These are phyloP conservation scores for Drosophila eohydei DNA, from an alignment of 2,888 invertebrate species.

Conservation along the genomic window DNA sequence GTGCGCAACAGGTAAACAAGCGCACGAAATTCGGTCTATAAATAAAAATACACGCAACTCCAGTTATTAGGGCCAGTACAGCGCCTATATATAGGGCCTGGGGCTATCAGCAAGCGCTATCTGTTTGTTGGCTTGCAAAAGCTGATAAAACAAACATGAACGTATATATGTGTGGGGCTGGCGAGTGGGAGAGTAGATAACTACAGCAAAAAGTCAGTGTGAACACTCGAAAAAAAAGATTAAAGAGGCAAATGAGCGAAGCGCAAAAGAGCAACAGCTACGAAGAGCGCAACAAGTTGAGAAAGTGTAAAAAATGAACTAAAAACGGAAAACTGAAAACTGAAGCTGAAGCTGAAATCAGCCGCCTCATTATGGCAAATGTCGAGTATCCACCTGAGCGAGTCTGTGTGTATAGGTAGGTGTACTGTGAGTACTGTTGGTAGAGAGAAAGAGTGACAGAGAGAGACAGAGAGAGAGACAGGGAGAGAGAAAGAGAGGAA, in stretches of 20 bases:
- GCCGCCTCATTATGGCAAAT: slow-evolving; percentile 63
- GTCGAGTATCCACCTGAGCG: slow-evolving; percentile 38
- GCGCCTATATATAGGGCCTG: slow-evolving; percentile 13
- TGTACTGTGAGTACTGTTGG: slow-evolving; percentile 20
- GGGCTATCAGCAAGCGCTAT: slow-evolving; percentile 67
- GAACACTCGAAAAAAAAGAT: slow-evolving; percentile 21
- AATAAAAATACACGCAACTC: slow-evolving; percentile 51
- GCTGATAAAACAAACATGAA: slow-evolving; percentile 66
- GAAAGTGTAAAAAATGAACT: slow-evolving; percentile 37
- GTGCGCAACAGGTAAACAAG: slow-evolving; percentile 67
- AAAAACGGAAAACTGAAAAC: slow-evolving; percentile 34
- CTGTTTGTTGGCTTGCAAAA: slow-evolving; percentile 70
- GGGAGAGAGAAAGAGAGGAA: slow-evolving; percentile 18
- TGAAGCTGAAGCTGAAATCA: slow-evolving; percentile 40
- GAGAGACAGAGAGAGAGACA: neutral
- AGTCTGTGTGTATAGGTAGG: slow-evolving; percentile 11
- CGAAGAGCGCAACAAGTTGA: slow-evolving; percentile 62
- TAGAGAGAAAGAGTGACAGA: neutral
- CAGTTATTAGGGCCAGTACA: slow-evolving; percentile 13
- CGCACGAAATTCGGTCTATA: slow-evolving; percentile 58
- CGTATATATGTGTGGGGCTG: neutral
- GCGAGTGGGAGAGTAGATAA: slow-evolving; percentile 31
- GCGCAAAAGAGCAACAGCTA: slow-evolving; percentile 34
- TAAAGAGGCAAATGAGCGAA: slow-evolving; percentile 44
- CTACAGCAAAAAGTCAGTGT: slow-evolving; percentile 18